Evolutionary conservation across 2,888 invertebrate species (phyloP).

Genomic region (Clostera curtula): DNA sequence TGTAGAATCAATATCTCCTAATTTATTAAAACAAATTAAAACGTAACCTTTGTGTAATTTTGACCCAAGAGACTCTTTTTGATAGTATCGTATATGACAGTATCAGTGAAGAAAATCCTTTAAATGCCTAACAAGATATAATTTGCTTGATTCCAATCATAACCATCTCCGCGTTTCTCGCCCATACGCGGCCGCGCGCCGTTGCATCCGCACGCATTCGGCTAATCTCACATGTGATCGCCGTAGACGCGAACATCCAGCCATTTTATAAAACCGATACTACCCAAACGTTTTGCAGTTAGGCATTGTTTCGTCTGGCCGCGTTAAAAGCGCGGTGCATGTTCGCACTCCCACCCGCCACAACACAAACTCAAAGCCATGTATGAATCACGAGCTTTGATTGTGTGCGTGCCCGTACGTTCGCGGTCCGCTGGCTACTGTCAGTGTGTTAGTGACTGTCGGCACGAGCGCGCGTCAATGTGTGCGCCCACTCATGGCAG

Average conservation of each 20-base stretch:
- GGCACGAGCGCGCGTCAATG: conserved; percentile 51
- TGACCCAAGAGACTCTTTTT: background rate
- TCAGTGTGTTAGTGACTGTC: conserved; percentile 68
- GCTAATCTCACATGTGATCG: conserved; percentile 70
- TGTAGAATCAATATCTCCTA: too few species aligned
- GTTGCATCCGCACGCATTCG: conserved; percentile 70
- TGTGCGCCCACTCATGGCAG: conserved; percentile 73
- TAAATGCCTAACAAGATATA: conserved; percentile 29
- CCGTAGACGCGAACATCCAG: conserved; percentile 61
- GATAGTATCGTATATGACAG: background rate
- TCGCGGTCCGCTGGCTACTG: conserved; percentile 62
- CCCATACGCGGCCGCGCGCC: conserved; percentile 56
- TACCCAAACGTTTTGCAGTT: conserved; percentile 57
- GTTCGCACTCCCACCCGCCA: conserved; percentile 73
- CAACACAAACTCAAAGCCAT: conserved; percentile 54
- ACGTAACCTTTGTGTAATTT: too few species aligned
- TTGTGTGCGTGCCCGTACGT: conserved; percentile 57
- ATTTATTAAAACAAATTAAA: too few species aligned
- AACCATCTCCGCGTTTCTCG: conserved; percentile 51
- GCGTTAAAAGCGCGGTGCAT: conserved; percentile 71
- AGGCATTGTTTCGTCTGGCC: conserved; percentile 70
- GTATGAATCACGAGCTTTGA: conserved; percentile 58
- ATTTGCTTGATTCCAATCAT: conserved; percentile 36
- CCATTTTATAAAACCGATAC: conserved; percentile 66
- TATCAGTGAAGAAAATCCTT: background rate